phyloP scores from a whole-genome alignment of 1,140 invertebrate species.

The Holcopasites calliopsidis region DNA sequence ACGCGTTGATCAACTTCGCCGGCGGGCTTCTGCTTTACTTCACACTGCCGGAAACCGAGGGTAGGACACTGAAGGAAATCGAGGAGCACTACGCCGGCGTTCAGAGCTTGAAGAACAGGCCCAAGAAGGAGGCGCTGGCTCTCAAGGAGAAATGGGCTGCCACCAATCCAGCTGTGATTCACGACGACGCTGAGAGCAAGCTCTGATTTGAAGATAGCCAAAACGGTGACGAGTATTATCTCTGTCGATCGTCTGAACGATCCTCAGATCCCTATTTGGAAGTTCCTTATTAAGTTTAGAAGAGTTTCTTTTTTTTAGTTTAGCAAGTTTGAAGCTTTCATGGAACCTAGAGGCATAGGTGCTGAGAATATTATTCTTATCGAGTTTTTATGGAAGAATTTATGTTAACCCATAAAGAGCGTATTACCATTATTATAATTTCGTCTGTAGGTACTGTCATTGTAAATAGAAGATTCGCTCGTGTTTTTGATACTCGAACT shows the following conservation, averaged over 20 bases:
- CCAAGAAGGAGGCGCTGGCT: slow-evolving; percentile 59
- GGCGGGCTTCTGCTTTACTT: slow-evolving; percentile 82
- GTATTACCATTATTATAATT: too few relatives aligned
- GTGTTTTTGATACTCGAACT: neutral
- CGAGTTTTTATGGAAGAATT: too few relatives aligned
- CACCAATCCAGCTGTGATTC: slow-evolving; percentile 68
- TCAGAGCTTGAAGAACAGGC: slow-evolving; percentile 76
- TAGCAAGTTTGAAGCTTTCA: too few relatives aligned
- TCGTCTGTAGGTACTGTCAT: neutral
- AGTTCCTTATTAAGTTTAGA: neutral
- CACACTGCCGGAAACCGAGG: slow-evolving; percentile 90
- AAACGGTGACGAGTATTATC: neutral
- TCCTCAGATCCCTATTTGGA: too few relatives aligned
- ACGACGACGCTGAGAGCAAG: slow-evolving; percentile 74
- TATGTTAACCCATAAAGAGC: too few relatives aligned
- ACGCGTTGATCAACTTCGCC: slow-evolving; percentile 84
- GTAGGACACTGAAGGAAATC: slow-evolving; percentile 87
- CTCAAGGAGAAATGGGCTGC: slow-evolving; percentile 76
- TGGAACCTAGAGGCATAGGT: neutral
- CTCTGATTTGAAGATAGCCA: slow-evolving; percentile 48
- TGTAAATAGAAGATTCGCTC: neutral
- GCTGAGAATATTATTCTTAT: too few relatives aligned
- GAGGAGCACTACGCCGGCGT: slow-evolving; percentile 84
- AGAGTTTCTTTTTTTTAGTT: neutral
- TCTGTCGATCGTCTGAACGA: neutral